Conservation (phyloP, 2,888 invertebrate species). For the Phortica okadai region DNA sequence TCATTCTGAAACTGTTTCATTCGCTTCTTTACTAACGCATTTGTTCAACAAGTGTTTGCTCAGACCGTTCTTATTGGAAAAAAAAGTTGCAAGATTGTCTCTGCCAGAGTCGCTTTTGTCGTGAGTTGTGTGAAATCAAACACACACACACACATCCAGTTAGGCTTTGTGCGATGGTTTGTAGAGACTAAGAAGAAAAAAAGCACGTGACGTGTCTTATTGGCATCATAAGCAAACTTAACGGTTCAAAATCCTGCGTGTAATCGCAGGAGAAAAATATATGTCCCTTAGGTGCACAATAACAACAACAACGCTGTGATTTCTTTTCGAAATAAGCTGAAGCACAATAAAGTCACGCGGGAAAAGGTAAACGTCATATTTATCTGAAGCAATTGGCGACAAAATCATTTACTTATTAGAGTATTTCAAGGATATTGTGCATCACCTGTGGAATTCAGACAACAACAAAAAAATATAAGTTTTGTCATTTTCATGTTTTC, state of each 20-base stretch:
- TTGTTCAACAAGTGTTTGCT: slow-evolving; percentile 71
- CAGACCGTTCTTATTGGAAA: slow-evolving; percentile 34
- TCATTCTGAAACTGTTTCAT: not conserved
- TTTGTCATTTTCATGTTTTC: not conserved
- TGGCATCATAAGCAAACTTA: slow-evolving; percentile 59
- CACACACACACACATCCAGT: not conserved
- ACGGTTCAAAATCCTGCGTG: slow-evolving; percentile 8
- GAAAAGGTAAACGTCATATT: slow-evolving; percentile 25
- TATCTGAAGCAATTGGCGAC: not conserved
- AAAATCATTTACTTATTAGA: slow-evolving; percentile 17
- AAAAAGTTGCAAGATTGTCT: not conserved
- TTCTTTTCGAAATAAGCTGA: slow-evolving; percentile 16
- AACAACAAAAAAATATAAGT: not conserved
- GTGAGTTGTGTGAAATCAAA: not conserved
- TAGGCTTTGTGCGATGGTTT: not conserved
- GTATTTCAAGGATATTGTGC: slow-evolving; percentile 10
- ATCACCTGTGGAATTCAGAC: slow-evolving; percentile 52
- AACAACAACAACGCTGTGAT: not conserved
- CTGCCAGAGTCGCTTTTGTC: not conserved
- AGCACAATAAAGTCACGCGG: slow-evolving; percentile 41
- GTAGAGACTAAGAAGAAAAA: not conserved
- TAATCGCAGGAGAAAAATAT: not conserved
- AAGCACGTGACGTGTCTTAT: slow-evolving; percentile 60
- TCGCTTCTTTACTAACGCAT: slow-evolving; percentile 38
- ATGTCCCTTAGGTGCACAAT: slow-evolving; percentile 1